phyloP scores from a whole-genome alignment of 2,797 vertebrate species.

The Enoplosus armatus region DNA sequence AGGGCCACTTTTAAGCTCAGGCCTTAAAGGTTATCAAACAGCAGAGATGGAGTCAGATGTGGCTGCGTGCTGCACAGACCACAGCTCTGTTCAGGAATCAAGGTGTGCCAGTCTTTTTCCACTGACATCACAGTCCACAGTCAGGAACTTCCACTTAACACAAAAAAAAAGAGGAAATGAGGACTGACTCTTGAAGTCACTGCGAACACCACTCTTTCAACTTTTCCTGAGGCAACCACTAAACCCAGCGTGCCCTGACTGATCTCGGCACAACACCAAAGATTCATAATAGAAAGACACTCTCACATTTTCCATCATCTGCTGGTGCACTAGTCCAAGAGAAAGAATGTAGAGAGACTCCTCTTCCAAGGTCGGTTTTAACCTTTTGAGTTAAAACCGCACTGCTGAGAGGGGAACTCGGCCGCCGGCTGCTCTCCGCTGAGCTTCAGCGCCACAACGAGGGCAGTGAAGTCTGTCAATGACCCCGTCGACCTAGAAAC shows the following conservation, averaged over 20 bases:
- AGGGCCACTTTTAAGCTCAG: too few species aligned
- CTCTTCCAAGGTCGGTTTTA: too few species aligned
- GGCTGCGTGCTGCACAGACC: not conserved
- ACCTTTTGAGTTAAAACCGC: constrained; percentile 10
- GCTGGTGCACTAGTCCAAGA: not conserved
- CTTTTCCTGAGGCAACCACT: constrained; percentile 7
- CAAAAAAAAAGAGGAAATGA: not conserved
- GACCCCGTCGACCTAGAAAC: not conserved
- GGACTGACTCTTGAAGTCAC: constrained; percentile 27
- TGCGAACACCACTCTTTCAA: constrained; percentile 19
- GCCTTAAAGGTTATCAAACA: too few species aligned
- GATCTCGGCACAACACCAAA: constrained; percentile 9
- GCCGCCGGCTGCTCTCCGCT: constrained; percentile 4
- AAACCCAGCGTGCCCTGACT: not conserved
- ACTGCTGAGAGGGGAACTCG: constrained; percentile 23
- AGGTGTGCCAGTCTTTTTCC: not conserved
- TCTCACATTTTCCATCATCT: constrained; percentile 8
- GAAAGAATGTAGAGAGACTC: too few species aligned
- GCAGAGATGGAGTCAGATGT: not conserved
- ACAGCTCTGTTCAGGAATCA: not conserved
- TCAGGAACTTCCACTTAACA: constrained; percentile 9
- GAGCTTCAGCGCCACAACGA: not conserved
- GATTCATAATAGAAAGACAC: constrained; percentile 21
- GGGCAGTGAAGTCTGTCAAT: not conserved
- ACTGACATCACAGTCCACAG: not conserved